Evolutionary conservation across 2,113 vertebrate species (phyloP), one percentile per base, ranked within the genome.

Genomic region (Psittacula cyanocephala): DNA sequence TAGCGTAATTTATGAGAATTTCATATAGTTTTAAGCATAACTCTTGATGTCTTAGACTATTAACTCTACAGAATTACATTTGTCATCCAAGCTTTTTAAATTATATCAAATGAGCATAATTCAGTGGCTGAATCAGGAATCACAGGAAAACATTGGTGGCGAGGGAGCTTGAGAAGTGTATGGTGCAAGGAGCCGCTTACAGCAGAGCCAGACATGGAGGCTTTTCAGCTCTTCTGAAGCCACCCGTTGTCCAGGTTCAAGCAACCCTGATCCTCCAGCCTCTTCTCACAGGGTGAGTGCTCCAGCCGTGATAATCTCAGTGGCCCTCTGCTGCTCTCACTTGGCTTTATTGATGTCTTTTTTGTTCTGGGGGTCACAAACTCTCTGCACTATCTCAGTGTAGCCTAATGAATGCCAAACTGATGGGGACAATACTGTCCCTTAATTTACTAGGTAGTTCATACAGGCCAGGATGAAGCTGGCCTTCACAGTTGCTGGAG

Each of bases 141-240:
- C 10, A 46, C 24, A 57, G 43, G 63, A 70, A 64, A 76, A 59
- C 5, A 44, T 13, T 46, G 10, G 8, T 41, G 29, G 15, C 6
- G 33, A 68, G 15, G 5, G 13, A 80, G 3, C 23, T 31, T 5
- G 2, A 47, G 10, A 75, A 17, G 20, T 31, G 3, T 4, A 20
- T 69, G 47, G 11, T 46, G 17, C 19, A 64, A 46, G 20, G 6
- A 50, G 17, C 8, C 46, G 13, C 39, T 57, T 17, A 13, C 29
- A n/a, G 11, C 10, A 46, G 9, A 14, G 23, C 11, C 33, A 59
- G 37, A 9, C 27, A 46, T 17, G 4, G 10, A 4, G 17, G 7
- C 5, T 60, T 4, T 59, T n/a, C 22, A 13, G 13, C 64, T 14
- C 3, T 7, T 7, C 17, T 10, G 0, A 1, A 67, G 10, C n/a